phyloP scores from a whole-genome alignment of 2,888 invertebrate genomes.

The Ectemnius continuus region DNA sequence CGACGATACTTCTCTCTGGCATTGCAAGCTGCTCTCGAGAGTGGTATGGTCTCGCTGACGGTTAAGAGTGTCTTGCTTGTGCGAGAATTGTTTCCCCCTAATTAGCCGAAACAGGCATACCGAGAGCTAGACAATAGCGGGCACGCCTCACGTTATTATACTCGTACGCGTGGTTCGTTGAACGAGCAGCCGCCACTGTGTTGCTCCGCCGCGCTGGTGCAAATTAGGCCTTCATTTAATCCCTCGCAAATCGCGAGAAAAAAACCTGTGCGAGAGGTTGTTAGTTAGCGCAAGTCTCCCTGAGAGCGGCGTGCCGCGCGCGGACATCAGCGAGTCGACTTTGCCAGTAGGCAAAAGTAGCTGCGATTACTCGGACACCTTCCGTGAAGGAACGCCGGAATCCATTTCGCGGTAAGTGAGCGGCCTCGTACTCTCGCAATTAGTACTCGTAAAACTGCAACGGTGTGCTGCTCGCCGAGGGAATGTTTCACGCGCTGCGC shows the following conservation, averaged over 20 bases:
- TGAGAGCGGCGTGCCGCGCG: background rate
- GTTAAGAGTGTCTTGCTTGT: no score
- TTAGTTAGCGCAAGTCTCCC: background rate
- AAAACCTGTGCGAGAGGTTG: background rate
- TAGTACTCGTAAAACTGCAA: slow-evolving; percentile 54
- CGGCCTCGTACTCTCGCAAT: slow-evolving; percentile 33
- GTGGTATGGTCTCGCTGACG: background rate
- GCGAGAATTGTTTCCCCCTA: no score
- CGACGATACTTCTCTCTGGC: no score
- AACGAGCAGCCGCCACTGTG: background rate
- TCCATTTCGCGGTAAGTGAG: slow-evolving; percentile 37
- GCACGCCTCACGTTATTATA: background rate
- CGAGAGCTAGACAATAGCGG: background rate
- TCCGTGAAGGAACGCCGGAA: slow-evolving; percentile 30
- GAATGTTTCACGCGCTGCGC: background rate
- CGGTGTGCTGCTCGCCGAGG: slow-evolving; percentile 11
- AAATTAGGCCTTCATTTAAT: background rate
- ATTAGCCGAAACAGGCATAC: no score
- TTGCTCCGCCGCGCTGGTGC: background rate
- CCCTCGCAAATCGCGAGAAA: background rate
- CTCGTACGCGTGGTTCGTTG: background rate
- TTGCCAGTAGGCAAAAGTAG: slow-evolving; percentile 10
- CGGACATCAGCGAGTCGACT: slow-evolving; percentile 12
- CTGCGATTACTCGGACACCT: slow-evolving; percentile 22
- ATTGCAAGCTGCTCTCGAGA: background rate